phyloP scores from a whole-genome alignment of 1,140 invertebrate species.

The Choristoneura fumiferana region DNA sequence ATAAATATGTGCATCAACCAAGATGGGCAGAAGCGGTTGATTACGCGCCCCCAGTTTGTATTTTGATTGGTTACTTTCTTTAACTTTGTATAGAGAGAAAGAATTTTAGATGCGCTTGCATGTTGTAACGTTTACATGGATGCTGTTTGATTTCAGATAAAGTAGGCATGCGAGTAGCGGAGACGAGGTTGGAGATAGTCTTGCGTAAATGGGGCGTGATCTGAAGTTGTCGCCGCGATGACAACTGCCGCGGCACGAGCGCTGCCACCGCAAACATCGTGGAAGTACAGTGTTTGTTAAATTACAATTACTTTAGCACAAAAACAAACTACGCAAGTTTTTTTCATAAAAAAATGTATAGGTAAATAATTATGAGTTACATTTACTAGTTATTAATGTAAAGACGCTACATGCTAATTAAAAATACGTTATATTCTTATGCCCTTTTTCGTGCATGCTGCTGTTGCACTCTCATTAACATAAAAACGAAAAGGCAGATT shows the following conservation, averaged over 20 bases:
- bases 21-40: background rate
- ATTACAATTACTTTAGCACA: too few species aligned
- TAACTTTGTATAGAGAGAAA: too few species aligned
- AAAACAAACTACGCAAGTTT: too few species aligned
- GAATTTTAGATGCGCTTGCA: background rate
- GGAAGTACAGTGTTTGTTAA: too few species aligned
- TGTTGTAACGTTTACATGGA: slow-evolving; percentile 8
- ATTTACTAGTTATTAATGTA: too few species aligned
- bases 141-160: slow-evolving; percentile 27
- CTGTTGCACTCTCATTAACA: background rate
- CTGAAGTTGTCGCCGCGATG: slow-evolving; percentile 23
- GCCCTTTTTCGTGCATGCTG: background rate
- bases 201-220: slow-evolving; percentile 45
- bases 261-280: background rate
- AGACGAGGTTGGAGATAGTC: slow-evolving; percentile 24
- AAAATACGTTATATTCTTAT: background rate
- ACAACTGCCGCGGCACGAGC: slow-evolving; percentile 18
- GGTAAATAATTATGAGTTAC: too few species aligned
- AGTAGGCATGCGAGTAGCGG: slow-evolving; percentile 38
- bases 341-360: too few species aligned
- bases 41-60: too few species aligned
- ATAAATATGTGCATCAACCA: background rate
- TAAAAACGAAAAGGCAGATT: slow-evolving; percentile 28
- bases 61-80: too few species aligned
- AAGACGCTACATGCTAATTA: too few species aligned